These are phyloP conservation scores for Anguilla megastoma DNA, from an alignment of 2,797 vertebrate species.

Conservation along the genomic window DNA sequence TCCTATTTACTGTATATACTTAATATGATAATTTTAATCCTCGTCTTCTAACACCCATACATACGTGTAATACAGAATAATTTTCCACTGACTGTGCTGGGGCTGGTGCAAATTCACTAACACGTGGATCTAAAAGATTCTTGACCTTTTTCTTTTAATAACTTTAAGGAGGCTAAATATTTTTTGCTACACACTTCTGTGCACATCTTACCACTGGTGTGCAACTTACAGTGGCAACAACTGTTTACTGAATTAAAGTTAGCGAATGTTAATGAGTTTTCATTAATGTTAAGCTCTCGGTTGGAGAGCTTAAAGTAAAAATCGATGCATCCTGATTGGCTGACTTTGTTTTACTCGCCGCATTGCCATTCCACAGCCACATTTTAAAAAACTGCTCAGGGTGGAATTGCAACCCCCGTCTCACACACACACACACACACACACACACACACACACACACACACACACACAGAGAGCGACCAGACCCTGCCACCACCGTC, in stretches of 20 bases:
- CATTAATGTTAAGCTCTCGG: not conserved
- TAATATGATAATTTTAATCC: not conserved
- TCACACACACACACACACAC: slow-evolving; percentile 35
- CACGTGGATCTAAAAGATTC: not conserved
- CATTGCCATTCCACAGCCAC: not conserved
- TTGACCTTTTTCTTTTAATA: not conserved
- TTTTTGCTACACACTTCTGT: not conserved
- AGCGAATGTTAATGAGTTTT: not conserved
- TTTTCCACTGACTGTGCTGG: not conserved
- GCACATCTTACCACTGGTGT: not conserved
- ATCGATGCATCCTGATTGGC: not conserved
- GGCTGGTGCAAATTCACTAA: not conserved
- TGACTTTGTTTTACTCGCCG: not conserved
- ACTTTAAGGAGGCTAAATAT: not conserved
- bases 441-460: slow-evolving; percentile 35
- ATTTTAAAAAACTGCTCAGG: slow-evolving; percentile 23
- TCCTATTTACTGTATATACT: not conserved
- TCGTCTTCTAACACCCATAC: no score
- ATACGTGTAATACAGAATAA: not conserved
- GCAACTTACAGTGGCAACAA: not conserved
- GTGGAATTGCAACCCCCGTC: slow-evolving; percentile 38
- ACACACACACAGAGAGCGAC: slow-evolving; percentile 43
- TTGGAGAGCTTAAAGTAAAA: no score
- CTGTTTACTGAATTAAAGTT: not conserved
- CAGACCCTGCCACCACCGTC: slow-evolving; percentile 40